phyloP scores from a whole-genome alignment of 2,113 vertebrate genomes.

The Corythoichthys haematopterus region DNA sequence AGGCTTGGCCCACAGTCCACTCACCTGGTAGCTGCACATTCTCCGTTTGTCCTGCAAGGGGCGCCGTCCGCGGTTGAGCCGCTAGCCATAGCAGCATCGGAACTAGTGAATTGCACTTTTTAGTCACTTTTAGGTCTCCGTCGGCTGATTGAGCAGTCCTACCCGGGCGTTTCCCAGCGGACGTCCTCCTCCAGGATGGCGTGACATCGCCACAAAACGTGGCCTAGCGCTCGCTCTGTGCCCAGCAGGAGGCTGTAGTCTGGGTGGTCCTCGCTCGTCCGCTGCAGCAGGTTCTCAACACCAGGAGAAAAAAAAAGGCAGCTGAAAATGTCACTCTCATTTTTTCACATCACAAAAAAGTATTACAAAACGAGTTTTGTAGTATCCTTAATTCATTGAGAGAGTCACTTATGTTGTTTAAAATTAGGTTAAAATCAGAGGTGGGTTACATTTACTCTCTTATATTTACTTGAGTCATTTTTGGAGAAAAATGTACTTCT shows the following conservation, averaged over 20 bases:
- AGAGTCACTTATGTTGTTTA: too few species aligned
- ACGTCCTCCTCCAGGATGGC: slow-evolving; percentile 62
- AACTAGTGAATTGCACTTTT: background rate
- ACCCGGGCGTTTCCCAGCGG: slow-evolving; percentile 36
- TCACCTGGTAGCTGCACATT: slow-evolving; percentile 44
- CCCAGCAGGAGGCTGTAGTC: slow-evolving; percentile 69
- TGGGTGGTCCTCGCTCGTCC: slow-evolving; percentile 65
- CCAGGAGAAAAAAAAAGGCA: background rate
- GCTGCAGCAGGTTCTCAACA: slow-evolving; percentile 64
- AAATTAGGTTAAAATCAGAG: too few species aligned
- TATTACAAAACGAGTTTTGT: too few species aligned
- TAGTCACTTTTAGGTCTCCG: background rate
- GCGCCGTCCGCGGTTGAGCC: slow-evolving; percentile 18
- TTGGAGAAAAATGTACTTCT: too few species aligned
- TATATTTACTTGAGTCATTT: too few species aligned
- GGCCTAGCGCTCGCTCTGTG: slow-evolving; percentile 57
- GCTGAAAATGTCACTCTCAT: too few species aligned
- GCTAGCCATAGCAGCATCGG: background rate
- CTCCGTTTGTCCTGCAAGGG: slow-evolving; percentile 18
- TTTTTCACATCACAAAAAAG: too few species aligned
- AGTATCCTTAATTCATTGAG: too few species aligned
- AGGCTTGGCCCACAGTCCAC: slow-evolving; percentile 22
- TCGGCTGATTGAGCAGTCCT: too few species aligned
- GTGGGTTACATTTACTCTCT: too few species aligned
- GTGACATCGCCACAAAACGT: slow-evolving; percentile 65